phyloP scores from a whole-genome alignment of 2,888 invertebrate species.

The Rotaria sp. region DNA sequence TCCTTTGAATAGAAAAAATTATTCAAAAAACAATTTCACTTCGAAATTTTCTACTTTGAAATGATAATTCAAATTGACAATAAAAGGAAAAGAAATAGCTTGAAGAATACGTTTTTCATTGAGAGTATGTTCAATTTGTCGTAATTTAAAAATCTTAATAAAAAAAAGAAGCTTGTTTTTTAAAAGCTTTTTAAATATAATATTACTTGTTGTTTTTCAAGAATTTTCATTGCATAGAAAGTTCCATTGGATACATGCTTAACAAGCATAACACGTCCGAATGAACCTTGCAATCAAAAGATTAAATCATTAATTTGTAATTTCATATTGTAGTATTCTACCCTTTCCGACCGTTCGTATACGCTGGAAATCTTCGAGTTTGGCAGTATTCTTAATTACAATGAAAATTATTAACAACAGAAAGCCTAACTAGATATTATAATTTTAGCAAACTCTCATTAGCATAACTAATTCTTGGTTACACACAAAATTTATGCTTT shows the following conservation, averaged over 20 bases:
- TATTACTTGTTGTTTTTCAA: slow-evolving; percentile 92
- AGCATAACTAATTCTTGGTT: not conserved
- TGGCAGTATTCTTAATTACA: not conserved
- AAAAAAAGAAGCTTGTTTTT: not conserved
- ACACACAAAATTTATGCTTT: not conserved
- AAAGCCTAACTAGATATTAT: not conserved
- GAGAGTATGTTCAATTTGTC: slow-evolving; percentile 98
- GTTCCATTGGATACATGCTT: slow-evolving; percentile 93
- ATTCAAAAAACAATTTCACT: not conserved
- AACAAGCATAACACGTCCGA: slow-evolving; percentile 98
- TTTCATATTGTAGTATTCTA: not conserved
- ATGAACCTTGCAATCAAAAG: slow-evolving; percentile 68
- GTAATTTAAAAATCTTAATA: slow-evolving; percentile 82
- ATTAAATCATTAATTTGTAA: not conserved
- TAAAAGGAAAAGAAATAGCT: slow-evolving; percentile 96
- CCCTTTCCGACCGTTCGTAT: slow-evolving; percentile 52
- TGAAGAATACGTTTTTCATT: slow-evolving; percentile 98
- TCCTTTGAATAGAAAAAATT: slow-evolving; percentile 60
- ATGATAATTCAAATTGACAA: slow-evolving; percentile 93
- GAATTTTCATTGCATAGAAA: slow-evolving; percentile 99
- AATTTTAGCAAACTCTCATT: not conserved
- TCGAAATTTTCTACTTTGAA: slow-evolving; percentile 66
- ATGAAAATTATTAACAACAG: not conserved
- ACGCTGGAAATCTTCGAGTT: slow-evolving; percentile 28
- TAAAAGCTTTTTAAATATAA: not conserved